phyloP scores from a whole-genome alignment of 1,140 invertebrate genomes.

The Ooceraea biroi region DNA sequence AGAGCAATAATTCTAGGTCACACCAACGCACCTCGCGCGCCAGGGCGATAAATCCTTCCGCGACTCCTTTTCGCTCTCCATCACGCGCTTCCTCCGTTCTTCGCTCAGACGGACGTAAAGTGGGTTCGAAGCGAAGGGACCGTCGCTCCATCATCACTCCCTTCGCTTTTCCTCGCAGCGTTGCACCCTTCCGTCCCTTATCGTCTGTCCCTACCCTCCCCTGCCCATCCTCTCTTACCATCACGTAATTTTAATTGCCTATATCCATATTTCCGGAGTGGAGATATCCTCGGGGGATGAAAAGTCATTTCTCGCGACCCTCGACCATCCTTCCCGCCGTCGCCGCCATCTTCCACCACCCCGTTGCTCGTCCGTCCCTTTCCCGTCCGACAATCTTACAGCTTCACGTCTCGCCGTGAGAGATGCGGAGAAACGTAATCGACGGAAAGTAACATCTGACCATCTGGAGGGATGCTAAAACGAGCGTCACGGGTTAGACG shows the following conservation, averaged over 20 bases:
- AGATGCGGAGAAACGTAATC: conserved; percentile 70
- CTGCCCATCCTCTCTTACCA: neutral
- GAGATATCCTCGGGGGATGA: conserved; percentile 73
- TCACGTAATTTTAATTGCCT: conserved; percentile 79
- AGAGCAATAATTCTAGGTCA: conserved; percentile 56
- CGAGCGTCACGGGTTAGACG: conserved; percentile 55
- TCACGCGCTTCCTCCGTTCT: neutral
- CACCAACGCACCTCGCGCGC: conserved; percentile 27
- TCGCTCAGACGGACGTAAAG: conserved; percentile 61
- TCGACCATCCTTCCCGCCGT: conserved; percentile 56
- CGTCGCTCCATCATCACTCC: conserved; percentile 45
- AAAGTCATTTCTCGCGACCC: conserved; percentile 77
- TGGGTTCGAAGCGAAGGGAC: conserved; percentile 60
- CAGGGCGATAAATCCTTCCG: conserved; percentile 19
- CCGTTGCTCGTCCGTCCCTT: neutral
- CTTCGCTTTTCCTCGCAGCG: conserved; percentile 43
- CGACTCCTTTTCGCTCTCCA: neutral
- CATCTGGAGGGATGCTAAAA: conserved; percentile 67
- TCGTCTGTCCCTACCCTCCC: neutral
- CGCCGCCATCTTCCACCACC: neutral
- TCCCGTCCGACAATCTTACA: conserved; percentile 50
- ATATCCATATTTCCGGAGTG: conserved; percentile 78
- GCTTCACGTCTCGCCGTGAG: conserved; percentile 30
- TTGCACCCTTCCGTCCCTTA: neutral
- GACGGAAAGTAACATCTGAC: conserved; percentile 63